Base-by-base conservation (phyloP, 1,140 invertebrate genomes). In the Bombus vancouverensis region DNA sequence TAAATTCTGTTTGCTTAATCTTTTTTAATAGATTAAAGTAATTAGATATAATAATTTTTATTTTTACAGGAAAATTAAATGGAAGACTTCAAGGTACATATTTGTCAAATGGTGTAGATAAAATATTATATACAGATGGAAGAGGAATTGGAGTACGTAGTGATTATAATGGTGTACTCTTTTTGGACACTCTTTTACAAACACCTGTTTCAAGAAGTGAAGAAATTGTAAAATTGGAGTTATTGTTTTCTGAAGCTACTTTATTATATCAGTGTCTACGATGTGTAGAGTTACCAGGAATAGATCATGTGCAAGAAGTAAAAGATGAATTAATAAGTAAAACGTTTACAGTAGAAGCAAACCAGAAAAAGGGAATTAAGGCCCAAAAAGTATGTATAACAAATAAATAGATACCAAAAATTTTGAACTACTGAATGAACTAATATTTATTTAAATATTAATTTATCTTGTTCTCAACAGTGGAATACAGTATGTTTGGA, bases 401-500 rank as follows among this genome's bases (percentile, higher is more conserved):
- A 39, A 15, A 28, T 22, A 65, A 59, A 22, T 12, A 39, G 4
- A 10, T 68, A n/a, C 13, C 57, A 68, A 65, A 62, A 39, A 25
- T 76, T 28, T 75, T 47, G 39, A 34, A 18, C 3, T 28, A 62
- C 37, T 44, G 6, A 37, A 39, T 32, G 47, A 71, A 59, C 47
- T 77, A 12, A 32, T 32, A 73, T 75, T 15, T 34, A 37, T 37
- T 39, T 22, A 12, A 25, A n/a, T 37, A 32, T 53, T 57, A 18
- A 81, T 53, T 44, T 59, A n/a, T 66, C 74, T 59, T 83, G 39
- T 42, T 73, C 62, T 9, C 91, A 96, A 47, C 94, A 99, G 98
- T 99, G 98, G 98, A 98, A 97, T 87, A 98, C 98, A 83, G 97
- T 99, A 88, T 98, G 97, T 89, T 93, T 99, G 91, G 96, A 97